Percentiles rank a stretch among this genome's conserved stretches.
Evolutionary conservation across 2,113 vertebrate species (phyloP).

Genomic region (Gopherus evgoodei): DNA sequence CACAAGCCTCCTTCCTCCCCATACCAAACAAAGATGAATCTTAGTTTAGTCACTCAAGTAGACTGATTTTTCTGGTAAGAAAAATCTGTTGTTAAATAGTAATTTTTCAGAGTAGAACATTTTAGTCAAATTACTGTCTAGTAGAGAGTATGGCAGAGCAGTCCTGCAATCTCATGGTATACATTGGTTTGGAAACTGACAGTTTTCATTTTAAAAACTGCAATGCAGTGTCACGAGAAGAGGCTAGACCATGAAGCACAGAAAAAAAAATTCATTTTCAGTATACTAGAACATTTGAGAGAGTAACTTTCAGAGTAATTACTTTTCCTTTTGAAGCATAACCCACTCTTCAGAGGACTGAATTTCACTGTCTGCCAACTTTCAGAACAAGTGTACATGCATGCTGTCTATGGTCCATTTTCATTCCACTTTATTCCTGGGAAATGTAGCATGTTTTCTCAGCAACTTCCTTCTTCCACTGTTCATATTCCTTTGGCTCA

Average conservation of each 20-base stretch:
- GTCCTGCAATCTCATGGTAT: neutral
- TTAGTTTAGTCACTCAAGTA: conserved; percentile 17
- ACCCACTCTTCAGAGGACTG: neutral
- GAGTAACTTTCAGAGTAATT: neutral
- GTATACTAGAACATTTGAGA: too few relatives aligned
- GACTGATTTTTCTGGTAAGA: neutral
- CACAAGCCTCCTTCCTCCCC: neutral
- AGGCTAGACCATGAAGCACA: conserved; percentile 11
- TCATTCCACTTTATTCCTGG: neutral
- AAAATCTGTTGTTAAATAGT: neutral
- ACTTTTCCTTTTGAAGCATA: neutral
- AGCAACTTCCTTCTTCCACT: neutral
- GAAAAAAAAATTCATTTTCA: neutral
- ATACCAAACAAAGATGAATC: neutral
- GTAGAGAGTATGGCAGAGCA: neutral
- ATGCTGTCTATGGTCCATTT: neutral
- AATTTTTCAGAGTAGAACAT: neutral
- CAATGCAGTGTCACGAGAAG: neutral
- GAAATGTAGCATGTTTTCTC: neutral
- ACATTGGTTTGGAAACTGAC: neutral
- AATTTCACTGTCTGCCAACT: conserved; percentile 8
- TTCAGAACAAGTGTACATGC: neutral
- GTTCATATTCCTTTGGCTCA: rapidly evolving
- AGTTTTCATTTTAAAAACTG: neutral
- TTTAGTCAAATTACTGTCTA: neutral